Evolutionary conservation across 2,113 vertebrate genomes (phyloP).

Genomic region (Candoia aspera): DNA sequence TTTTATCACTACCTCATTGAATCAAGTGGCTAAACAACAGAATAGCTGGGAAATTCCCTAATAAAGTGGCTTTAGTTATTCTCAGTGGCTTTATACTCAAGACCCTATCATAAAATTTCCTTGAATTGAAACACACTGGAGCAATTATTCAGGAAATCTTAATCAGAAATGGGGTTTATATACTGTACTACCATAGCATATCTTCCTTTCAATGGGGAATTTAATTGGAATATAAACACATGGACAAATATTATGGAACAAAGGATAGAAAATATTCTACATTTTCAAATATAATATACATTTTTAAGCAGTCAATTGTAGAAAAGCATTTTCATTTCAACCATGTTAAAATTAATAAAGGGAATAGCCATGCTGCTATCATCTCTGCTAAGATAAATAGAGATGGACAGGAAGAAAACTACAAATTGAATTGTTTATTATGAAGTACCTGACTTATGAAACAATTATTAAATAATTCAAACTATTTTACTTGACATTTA

Average conservation of each 20-base stretch:
- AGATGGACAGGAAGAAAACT: not conserved
- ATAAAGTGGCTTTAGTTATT: slow-evolving; percentile 38
- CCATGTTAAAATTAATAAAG: not conserved
- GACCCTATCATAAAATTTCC: slow-evolving; percentile 42
- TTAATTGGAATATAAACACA: not conserved
- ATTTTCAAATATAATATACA: slow-evolving; percentile 42
- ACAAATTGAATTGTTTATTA: not conserved
- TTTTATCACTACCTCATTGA: slow-evolving; percentile 37
- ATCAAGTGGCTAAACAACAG: slow-evolving; percentile 41
- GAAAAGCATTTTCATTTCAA: not conserved
- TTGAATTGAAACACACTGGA: slow-evolving; percentile 49
- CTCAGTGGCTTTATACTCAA: slow-evolving; percentile 26
- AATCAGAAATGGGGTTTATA: slow-evolving; percentile 40
- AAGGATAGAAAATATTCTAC: slow-evolving; percentile 26
- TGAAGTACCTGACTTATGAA: not conserved
- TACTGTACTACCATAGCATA: slow-evolving; percentile 10
- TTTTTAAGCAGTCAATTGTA: not conserved
- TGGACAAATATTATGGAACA: not conserved
- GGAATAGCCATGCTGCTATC: not conserved
- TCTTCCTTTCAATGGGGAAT: slow-evolving; percentile 18
- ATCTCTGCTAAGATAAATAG: not conserved
- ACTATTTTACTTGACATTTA: not conserved
- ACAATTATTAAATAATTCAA: not conserved
- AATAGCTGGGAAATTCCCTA: slow-evolving; percentile 48
- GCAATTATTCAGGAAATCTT: slow-evolving; percentile 41